Conservation (phyloP, 1,140 invertebrate species). For the Tetramorium alpestre region DNA sequence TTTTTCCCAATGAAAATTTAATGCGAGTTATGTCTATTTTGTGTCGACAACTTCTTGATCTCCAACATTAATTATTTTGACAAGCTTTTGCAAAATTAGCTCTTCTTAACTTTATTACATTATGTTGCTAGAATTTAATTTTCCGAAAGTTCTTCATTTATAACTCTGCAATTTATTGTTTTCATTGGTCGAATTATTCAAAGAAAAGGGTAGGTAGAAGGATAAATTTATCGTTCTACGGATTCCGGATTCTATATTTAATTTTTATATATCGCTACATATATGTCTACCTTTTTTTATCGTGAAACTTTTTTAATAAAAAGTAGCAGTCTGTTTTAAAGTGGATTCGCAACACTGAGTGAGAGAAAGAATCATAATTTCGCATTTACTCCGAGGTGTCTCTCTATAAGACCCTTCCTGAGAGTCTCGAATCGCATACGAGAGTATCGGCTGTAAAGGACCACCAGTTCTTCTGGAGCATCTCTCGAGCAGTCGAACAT, state of each 20-base stretch:
- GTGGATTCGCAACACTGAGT: neutral
- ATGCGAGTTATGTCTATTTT: neutral
- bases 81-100: neutral
- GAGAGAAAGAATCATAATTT: conserved; percentile 49
- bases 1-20: neutral
- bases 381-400: conserved; percentile 52
- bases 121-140: neutral
- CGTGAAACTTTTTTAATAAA: neutral
- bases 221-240: neutral
- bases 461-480: conserved; percentile 71
- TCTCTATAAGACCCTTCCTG: neutral
- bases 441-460: conserved; percentile 66
- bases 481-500: conserved; percentile 70
- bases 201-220: neutral
- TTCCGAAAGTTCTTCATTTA: neutral
- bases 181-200: neutral
- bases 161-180: neutral
- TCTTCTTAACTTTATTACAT: neutral
- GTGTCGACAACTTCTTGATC: neutral
- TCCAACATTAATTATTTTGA: neutral
- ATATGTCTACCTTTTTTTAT: neutral
- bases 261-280: too few species aligned
- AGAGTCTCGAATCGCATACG: conserved; percentile 40
- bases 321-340: neutral
- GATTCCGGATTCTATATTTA: neutral